Evolutionary conservation across 2,797 vertebrate genomes (phyloP), one percentile per base, ranked within the genome.

Genomic region (Molossus molossus): DNA sequence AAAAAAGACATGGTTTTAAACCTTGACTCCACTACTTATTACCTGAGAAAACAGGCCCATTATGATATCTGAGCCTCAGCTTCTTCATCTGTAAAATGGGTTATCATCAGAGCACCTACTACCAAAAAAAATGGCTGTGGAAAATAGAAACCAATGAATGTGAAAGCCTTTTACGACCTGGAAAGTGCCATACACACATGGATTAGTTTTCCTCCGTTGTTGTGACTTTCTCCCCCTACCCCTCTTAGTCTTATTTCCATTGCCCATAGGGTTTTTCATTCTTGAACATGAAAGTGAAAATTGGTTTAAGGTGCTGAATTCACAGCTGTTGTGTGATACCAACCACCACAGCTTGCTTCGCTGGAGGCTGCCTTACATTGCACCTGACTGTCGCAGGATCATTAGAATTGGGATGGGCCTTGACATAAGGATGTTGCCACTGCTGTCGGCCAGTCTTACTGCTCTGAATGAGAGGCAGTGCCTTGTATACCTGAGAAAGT

Each of bases 281-380:
- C 76, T 85, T 79, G 17, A n/a, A 55, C 79, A n/a, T 69, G 45
- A 82, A 81, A 73, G 67, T 89, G 21, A 94, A 96, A 94, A 94
- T 33, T 90, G 45, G 65, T 55, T 85, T 60, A 9, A 27, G 77
- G 10, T 23, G 50, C 60, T 67, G 76, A 92, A 88, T 67, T 76
- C 94, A 62, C 18, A 92, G 57, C 50, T 91, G 11, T 70, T 81
- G 50, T 15, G 9, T 48, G 29, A 82, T 8, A 10, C 15, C 57
- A 65, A 45, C 53, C 11, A 55, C 11, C 29, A 27, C 0, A 11
- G 15, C 64, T n/a, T 62, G 15, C 64, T n/a, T 62, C 67, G 85
- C 50, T 79, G n/a, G 1, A 29, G 55, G 2, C 64, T 45, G 60
- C 70, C 57, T 45, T 27, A 75, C 40, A 3, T 2, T 29, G 50